Evolutionary conservation across 2,113 vertebrate genomes (phyloP).

Genomic region (Acrocephalus arundinaceus): DNA sequence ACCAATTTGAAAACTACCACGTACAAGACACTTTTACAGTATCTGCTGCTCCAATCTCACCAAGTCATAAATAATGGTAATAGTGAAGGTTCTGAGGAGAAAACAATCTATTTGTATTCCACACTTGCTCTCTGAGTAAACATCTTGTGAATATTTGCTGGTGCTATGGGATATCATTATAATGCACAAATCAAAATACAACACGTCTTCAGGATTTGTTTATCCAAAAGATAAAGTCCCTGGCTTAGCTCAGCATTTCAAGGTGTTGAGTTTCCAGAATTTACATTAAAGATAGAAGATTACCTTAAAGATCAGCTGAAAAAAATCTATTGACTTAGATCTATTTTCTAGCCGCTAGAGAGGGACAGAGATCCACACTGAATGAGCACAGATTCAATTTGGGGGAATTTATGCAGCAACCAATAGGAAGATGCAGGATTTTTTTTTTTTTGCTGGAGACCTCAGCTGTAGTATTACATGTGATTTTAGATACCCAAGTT

Average conservation of each 20-base stretch:
- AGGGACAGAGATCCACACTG: conserved; percentile 43
- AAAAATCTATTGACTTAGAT: not conserved
- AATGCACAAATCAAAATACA: conserved; percentile 21
- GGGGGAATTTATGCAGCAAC: not conserved
- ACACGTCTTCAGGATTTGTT: not conserved
- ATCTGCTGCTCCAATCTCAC: not conserved
- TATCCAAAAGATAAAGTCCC: not conserved
- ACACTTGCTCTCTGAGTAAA: not conserved
- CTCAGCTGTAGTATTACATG: not conserved
- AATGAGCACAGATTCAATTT: not conserved
- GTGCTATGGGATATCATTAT: not conserved
- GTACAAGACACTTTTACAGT: not conserved
- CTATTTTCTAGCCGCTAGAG: conserved; percentile 52
- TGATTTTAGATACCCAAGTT: not conserved
- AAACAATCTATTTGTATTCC: not conserved
- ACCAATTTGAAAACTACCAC: not conserved
- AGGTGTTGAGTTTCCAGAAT: not conserved
- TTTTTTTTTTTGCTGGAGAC: not conserved
- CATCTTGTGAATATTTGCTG: not conserved
- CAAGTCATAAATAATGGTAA: not conserved
- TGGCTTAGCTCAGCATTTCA: not conserved
- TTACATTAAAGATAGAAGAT: not conserved
- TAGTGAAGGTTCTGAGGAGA: not conserved
- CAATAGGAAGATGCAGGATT: not conserved
- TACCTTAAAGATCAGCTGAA: not conserved